phyloP scores from a whole-genome alignment of 2,113 vertebrate genomes.

The Zingel zingel region DNA sequence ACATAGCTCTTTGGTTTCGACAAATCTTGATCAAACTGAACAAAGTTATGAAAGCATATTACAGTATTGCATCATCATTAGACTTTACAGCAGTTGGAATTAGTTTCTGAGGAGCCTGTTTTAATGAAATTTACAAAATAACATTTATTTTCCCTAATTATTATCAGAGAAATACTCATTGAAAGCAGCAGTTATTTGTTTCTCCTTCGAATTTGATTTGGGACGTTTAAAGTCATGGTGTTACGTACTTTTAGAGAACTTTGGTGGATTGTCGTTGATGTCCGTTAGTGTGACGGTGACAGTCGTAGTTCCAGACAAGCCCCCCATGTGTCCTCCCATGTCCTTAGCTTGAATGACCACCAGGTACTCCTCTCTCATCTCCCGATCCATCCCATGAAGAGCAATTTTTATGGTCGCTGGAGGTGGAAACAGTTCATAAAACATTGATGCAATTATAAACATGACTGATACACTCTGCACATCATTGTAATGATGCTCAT shows the following conservation, averaged over 20 bases:
- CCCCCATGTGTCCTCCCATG: conserved; percentile 99
- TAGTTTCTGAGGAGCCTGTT: conserved; percentile 38
- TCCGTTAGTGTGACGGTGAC: conserved; percentile 95
- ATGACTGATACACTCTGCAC: conserved; percentile 54
- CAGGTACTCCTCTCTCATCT: conserved; percentile 97
- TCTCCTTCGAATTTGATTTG: conserved; percentile 21
- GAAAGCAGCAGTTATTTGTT: conserved; percentile 18
- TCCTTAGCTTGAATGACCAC: conserved; percentile 99
- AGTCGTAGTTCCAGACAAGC: conserved; percentile 96
- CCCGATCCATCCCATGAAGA: conserved; percentile 97
- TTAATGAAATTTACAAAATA: conserved; percentile 27
- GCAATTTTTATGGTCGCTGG: conserved; percentile 97
- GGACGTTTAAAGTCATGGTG: neutral
- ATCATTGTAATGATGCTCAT: conserved; percentile 48
- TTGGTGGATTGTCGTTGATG: conserved; percentile 98
- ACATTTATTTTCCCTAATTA: conserved; percentile 61
- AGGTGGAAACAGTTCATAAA: conserved; percentile 58
- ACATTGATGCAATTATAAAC: conserved; percentile 66
- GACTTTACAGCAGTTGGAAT: conserved; percentile 20
- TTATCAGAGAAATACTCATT: conserved; percentile 38
- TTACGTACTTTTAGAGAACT: conserved; percentile 96
- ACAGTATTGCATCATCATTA: conserved; percentile 41
- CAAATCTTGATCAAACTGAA: conserved; percentile 40
- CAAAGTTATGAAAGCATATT: conserved; percentile 17
- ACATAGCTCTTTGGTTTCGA: conserved; percentile 13